Conservation (phyloP, 2,888 invertebrate genomes). For the Sphaerophoria taeniata region DNA sequence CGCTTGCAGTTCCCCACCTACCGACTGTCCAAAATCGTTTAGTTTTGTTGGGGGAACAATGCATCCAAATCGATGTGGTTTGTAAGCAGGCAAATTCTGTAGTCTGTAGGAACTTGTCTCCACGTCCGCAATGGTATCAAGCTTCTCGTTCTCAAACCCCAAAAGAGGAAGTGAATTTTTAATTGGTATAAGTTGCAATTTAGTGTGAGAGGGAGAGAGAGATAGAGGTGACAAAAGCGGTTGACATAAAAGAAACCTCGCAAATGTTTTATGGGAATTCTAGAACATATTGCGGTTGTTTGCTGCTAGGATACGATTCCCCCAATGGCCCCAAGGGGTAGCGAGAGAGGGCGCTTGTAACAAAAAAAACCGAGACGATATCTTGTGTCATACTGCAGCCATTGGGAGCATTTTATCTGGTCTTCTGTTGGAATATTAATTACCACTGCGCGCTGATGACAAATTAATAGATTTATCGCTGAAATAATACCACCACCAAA, state of each 20-base stretch:
- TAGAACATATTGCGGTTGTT: conserved; percentile 51
- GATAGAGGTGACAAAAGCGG: neutral
- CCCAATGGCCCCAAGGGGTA: neutral
- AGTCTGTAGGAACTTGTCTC: conserved; percentile 18
- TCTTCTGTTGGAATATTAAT: conserved; percentile 67
- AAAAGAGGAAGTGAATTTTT: conserved; percentile 72
- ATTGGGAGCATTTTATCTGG: conserved; percentile 57
- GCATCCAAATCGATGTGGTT: conserved; percentile 34
- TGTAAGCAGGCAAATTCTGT: conserved; percentile 29
- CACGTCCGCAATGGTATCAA: conserved; percentile 27
- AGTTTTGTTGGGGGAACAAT: conserved; percentile 33
- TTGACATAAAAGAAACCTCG: conserved; percentile 68
- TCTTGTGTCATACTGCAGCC: conserved; percentile 65
- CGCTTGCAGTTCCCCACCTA: conserved; percentile 17
- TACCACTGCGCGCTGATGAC: conserved; percentile 65
- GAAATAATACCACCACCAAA: conserved; percentile 47
- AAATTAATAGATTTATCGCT: conserved; percentile 73
- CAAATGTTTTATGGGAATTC: conserved; percentile 72
- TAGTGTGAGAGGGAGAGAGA: neutral
- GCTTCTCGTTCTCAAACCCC: conserved; percentile 30
- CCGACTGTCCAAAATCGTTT: neutral
- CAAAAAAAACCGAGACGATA: conserved; percentile 49
- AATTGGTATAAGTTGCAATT: conserved; percentile 59
- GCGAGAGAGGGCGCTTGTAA: conserved; percentile 12
- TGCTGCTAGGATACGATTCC: neutral